A percentile compares a stretch with the other conserved stretches of the same genome.
phyloP scores from a whole-genome alignment of 2,888 invertebrate genomes.

The Ormyrus rosae region DNA sequence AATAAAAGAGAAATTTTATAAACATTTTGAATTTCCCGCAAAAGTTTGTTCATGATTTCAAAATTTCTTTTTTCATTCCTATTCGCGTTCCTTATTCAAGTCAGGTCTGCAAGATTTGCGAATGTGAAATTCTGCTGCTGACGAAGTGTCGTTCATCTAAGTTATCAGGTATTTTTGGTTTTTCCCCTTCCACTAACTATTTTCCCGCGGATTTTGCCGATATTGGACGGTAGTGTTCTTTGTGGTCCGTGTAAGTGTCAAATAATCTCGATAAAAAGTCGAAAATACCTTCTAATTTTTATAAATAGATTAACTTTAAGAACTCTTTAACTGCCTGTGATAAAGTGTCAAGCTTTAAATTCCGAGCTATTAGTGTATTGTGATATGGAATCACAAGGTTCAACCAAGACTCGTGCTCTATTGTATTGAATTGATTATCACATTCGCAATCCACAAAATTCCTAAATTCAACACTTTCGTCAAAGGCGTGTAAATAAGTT shows the following conservation, averaged over 20 bases:
- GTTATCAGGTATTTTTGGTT: not conserved
- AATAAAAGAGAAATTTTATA: no score
- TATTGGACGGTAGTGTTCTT: constrained; percentile 30
- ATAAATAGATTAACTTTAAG: not conserved
- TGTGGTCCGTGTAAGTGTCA: constrained; percentile 39
- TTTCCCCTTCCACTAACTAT: constrained; percentile 43
- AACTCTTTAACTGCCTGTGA: not conserved
- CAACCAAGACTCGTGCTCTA: constrained; percentile 41
- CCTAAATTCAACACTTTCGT: not conserved
- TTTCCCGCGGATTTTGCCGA: constrained; percentile 61
- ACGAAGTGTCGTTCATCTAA: constrained; percentile 17
- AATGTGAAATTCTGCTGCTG: no score
- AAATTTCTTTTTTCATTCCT: no score
- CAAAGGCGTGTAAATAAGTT: constrained; percentile 30
- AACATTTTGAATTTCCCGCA: no score
- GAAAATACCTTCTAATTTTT: not conserved
- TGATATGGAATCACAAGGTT: constrained; percentile 46
- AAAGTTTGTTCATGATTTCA: no score
- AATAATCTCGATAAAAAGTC: constrained; percentile 36
- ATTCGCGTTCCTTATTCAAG: no score
- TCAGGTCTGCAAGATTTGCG: no score
- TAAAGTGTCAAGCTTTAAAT: not conserved
- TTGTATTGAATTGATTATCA: constrained; percentile 37
- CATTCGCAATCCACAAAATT: constrained; percentile 5
- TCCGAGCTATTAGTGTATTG: not conserved